phyloP scores from a whole-genome alignment of 2,888 invertebrate genomes.

The Dione juno region DNA sequence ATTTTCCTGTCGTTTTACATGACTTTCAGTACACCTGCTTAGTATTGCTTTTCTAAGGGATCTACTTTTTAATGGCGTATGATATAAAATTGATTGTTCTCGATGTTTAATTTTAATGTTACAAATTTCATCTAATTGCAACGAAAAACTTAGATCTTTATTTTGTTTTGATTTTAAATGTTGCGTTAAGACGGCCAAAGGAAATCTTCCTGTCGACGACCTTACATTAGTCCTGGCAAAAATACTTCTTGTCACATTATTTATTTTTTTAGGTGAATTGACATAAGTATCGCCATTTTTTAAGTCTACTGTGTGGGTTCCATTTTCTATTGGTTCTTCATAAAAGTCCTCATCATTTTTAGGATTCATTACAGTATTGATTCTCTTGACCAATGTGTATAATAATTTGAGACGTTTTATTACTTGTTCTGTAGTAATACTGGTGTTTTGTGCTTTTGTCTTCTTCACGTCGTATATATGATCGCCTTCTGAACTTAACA shows the following conservation, averaged over 20 bases:
- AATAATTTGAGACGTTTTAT: conserved; percentile 70
- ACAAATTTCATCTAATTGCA: conserved; percentile 68
- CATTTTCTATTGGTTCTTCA: conserved; percentile 55
- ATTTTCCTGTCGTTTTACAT: conserved; percentile 8
- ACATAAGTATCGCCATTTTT: conserved; percentile 61
- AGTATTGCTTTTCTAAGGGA: conserved; percentile 67
- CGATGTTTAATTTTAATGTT: conserved; percentile 52
- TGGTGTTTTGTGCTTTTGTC: conserved; percentile 49
- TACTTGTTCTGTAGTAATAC: conserved; percentile 61
- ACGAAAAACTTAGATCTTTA: conserved; percentile 69
- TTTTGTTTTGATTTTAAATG: conserved; percentile 60
- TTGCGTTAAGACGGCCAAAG: conserved; percentile 63
- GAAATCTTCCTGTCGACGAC: conserved; percentile 62
- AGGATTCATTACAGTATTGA: conserved; percentile 64
- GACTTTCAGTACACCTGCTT: conserved; percentile 48
- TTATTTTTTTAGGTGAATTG: conserved; percentile 55
- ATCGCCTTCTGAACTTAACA: conserved; percentile 57
- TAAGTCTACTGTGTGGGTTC: conserved; percentile 61
- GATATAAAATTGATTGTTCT: conserved; percentile 64
- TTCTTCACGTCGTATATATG: conserved; percentile 58
- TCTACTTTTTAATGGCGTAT: conserved; percentile 64
- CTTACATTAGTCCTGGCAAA: conserved; percentile 66
- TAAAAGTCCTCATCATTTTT: conserved; percentile 66
- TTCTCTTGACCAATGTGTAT: conserved; percentile 67
- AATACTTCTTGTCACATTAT: conserved; percentile 63